A percentile compares a stretch with the other conserved stretches of the same genome.
Conservation (phyloP, 2,113 vertebrate species). For the Hippocampus comes region DNA sequence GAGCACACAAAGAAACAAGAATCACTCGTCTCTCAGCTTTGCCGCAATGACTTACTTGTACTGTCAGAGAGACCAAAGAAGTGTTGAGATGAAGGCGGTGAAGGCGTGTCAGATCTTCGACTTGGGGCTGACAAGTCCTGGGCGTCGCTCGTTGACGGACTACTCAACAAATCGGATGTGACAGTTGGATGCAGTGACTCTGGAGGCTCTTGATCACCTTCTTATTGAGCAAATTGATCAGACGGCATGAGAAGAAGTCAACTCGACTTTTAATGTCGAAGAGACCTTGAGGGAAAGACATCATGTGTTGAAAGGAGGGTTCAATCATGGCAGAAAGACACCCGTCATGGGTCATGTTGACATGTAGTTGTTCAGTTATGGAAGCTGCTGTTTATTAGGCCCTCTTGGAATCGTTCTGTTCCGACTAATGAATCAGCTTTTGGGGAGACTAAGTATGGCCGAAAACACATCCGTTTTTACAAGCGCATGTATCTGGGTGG, state of each 20-base stretch:
- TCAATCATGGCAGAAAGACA: not conserved
- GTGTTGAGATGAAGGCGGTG: not conserved
- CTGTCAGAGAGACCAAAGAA: not conserved
- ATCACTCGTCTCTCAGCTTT: not conserved
- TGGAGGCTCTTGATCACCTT: slow-evolving; percentile 57
- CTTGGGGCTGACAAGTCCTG: not conserved
- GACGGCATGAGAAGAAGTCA: slow-evolving; percentile 10
- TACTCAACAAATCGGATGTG: slow-evolving; percentile 30
- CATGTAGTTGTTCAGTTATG: not conserved
- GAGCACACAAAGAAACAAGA: not conserved
- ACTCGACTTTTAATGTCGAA: not conserved
- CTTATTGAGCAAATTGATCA: slow-evolving; percentile 57
- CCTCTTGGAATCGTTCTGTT: not conserved
- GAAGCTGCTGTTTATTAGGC: not conserved
- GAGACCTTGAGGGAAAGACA: not conserved
- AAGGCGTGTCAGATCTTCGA: not conserved
- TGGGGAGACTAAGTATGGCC: not conserved
- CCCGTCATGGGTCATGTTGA: not conserved
- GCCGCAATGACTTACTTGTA: not conserved
- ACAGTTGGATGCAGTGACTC: slow-evolving; percentile 31
- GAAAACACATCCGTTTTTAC: not conserved
- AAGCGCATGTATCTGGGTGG: no score
- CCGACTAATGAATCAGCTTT: not conserved
- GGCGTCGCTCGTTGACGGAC: not conserved
- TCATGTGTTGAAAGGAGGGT: not conserved